Percentiles rank a stretch among this genome's conserved stretches.
These are phyloP conservation scores for Etheostoma nigrum DNA, from an alignment of 2,797 vertebrate species.

Conservation along the genomic window DNA sequence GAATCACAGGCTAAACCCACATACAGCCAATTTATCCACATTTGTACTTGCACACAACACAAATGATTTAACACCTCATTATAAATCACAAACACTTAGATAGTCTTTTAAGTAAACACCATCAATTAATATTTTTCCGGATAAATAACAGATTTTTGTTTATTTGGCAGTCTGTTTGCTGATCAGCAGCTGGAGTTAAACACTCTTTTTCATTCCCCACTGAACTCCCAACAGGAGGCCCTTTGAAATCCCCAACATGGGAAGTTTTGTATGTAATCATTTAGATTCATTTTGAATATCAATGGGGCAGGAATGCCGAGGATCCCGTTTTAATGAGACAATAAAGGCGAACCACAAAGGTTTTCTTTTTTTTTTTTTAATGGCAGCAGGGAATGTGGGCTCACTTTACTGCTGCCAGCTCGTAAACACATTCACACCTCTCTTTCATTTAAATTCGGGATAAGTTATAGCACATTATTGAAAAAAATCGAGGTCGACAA, in stretches of 20 bases:
- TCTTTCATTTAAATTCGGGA: constrained; percentile 84
- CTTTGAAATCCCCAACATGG: constrained; percentile 65
- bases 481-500: constrained; percentile 72
- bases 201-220: constrained; percentile 46
- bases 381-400: constrained; percentile 71
- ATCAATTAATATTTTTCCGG: background rate
- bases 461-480: constrained; percentile 85
- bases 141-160: constrained; percentile 22
- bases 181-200: constrained; percentile 52
- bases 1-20: constrained; percentile 65
- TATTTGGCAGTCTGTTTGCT: constrained; percentile 29
- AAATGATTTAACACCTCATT: background rate
- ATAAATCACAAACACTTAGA: constrained; percentile 3
- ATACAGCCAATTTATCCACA: constrained; percentile 45
- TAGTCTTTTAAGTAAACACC: constrained; percentile 13
- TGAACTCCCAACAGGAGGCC: constrained; percentile 47
- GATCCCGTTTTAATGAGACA: constrained; percentile 81
- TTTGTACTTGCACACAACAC: constrained; percentile 15
- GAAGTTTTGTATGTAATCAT: constrained; percentile 76
- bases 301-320: constrained; percentile 76
- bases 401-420: constrained; percentile 74
- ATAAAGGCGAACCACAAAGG: constrained; percentile 80
- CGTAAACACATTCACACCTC: constrained; percentile 87
- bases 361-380: constrained; percentile 48
- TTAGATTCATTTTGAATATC: constrained; percentile 76